phyloP scores from a whole-genome alignment of 2,113 vertebrate species.

The Oreochromis tanganicae region DNA sequence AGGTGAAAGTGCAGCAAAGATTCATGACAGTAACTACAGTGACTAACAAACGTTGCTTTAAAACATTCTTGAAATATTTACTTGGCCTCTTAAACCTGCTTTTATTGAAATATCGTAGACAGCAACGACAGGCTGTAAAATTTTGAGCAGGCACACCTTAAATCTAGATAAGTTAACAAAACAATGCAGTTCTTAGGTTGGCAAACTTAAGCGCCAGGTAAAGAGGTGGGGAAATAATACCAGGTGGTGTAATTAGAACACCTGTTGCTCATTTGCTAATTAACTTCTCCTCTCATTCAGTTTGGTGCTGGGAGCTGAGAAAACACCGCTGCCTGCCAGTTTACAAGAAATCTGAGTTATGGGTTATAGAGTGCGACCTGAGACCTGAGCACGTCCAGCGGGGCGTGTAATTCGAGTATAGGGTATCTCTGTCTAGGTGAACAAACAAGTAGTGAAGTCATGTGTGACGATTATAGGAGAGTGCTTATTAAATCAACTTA shows the following conservation, averaged over 20 bases:
- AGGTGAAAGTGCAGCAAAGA: not conserved
- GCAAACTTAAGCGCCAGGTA: not conserved
- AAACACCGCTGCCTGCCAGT: not conserved
- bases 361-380: not conserved
- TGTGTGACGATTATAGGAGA: not conserved
- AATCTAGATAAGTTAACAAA: not conserved
- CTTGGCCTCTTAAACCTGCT: not conserved
- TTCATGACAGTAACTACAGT: not conserved
- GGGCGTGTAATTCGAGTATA: not conserved
- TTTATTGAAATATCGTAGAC: not conserved
- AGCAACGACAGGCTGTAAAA: fast-evolving
- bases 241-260: not conserved
- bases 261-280: not conserved
- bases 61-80: not conserved
- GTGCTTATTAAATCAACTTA: not conserved
- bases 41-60: not conserved
- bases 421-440: not conserved
- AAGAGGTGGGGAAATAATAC: not conserved
- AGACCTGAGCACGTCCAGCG: not conserved
- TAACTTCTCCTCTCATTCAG: not conserved
- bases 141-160: not conserved
- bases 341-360: not conserved
- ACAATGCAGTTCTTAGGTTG: not conserved
- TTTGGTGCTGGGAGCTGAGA: not conserved
- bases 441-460: not conserved